Evolutionary conservation across 2,888 invertebrate genomes (phyloP), one percentile per base, ranked within the genome.

Genomic region (Drosophila yooni): DNA sequence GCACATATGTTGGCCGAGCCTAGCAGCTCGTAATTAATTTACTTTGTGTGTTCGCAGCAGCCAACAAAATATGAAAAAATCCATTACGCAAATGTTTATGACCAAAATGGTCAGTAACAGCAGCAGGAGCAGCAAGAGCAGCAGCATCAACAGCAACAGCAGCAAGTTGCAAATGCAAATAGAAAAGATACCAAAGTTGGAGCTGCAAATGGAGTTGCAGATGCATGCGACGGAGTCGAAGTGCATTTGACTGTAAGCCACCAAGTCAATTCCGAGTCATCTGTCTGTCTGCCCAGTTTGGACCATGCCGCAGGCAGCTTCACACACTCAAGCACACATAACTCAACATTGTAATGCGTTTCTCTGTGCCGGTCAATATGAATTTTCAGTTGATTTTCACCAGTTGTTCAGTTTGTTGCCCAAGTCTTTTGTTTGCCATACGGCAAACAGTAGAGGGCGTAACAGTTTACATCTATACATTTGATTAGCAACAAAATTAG

Each of bases 41-140:
- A 87, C 87, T 87, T 87, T 87, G 87, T 87, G 90, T 88, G 90
- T 88, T 84, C 83, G 79, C 76, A 88, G 79, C 81, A 71, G 61
- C 79, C 76, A 87, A 74, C 70, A 83, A 86, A 89, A 88, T 89
- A 89, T 88, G 88, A 89, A 82, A 88, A 88, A 89, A 88, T 90
- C 90, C 88, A 88, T 90, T 90, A 88, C 88, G 88, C 89, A 90
- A 89, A 88, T 88, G 88, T 88, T 88, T 88, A 88, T 88, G 88
- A 85, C 88, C 88, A 90, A 88, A 88, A 88, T 87, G 88, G 88
- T 87, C 88, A 88, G 81, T 80, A 58, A 59, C 58, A 56, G 57
- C 70, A 33, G 46, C 53, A 56, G 57, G 67, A 58, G 70, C 70
- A 57, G 40, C 60, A 64, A 66, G 53, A 34, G 57, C 46, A 46